phyloP scores from a whole-genome alignment of 2,888 invertebrate genomes.

The Cerastis leucographa region DNA sequence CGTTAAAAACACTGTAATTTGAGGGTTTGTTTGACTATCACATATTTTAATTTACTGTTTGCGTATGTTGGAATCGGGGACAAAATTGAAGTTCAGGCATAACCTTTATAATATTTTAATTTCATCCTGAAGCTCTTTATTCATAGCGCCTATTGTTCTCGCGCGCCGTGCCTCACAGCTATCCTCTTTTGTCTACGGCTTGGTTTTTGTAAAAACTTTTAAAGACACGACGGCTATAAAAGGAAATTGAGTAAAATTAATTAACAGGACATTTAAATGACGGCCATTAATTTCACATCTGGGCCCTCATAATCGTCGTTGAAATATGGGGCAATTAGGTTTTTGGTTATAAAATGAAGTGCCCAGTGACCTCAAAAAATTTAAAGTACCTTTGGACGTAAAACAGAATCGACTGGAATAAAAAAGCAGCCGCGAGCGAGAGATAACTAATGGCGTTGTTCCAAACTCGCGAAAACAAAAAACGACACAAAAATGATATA shows the following conservation, averaged over 20 bases:
- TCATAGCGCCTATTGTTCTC: constrained; percentile 59
- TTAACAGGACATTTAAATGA: constrained; percentile 43
- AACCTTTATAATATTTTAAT: constrained; percentile 49
- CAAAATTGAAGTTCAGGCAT: constrained; percentile 37
- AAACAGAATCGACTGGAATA: constrained; percentile 64
- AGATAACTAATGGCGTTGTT: constrained; percentile 74
- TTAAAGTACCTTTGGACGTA: constrained; percentile 47
- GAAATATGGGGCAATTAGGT: constrained; percentile 18
- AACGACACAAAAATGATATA: constrained; percentile 69
- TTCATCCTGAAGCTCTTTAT: constrained; percentile 55
- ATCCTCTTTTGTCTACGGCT: constrained; percentile 54
- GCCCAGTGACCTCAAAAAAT: constrained; percentile 55
- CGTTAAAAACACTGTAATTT: constrained; percentile 38
- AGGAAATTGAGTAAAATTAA: constrained; percentile 57
- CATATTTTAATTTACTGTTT: constrained; percentile 47
- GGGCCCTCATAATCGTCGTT: constrained; percentile 20
- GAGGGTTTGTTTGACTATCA: constrained; percentile 12
- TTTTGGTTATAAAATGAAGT: constrained; percentile 21
- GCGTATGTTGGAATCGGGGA: constrained; percentile 24
- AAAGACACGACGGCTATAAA: constrained; percentile 35
- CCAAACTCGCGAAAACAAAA: constrained; percentile 72
- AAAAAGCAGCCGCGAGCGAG: constrained; percentile 60
- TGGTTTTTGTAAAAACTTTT: constrained; percentile 45
- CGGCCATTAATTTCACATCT: constrained; percentile 38
- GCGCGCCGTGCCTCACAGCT: constrained; percentile 39